A percentile compares a stretch with the other conserved stretches of the same genome.
phyloP scores from a whole-genome alignment of 23 tunicate genomes.

The Trididemnum nubilum region DNA sequence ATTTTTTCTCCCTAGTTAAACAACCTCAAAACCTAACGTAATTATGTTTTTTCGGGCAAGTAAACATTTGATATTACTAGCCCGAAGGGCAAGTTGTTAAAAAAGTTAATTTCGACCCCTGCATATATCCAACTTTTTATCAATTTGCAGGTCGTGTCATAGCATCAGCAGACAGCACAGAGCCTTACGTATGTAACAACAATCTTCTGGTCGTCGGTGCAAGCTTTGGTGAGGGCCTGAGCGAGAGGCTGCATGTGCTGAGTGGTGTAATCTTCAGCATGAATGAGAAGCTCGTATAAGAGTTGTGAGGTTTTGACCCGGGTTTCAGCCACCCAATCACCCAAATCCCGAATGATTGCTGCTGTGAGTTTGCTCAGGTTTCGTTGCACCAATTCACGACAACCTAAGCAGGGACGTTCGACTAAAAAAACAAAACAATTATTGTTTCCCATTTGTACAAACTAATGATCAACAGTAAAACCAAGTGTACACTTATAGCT shows the following conservation, averaged over 20 bases:
- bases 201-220: constrained; percentile 58
- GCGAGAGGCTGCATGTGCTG: constrained; percentile 95
- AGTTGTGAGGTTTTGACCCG: constrained; percentile 82
- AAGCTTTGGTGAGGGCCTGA: constrained; percentile 80
- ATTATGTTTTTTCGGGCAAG: no score
- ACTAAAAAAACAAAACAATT: constrained; percentile 29
- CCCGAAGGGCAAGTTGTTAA: no score
- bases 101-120: no score
- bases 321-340: constrained; percentile 92
- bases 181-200: constrained; percentile 67
- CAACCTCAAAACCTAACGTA: no score
- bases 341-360: constrained; percentile 76
- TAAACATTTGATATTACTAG: no score
- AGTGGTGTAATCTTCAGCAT: constrained; percentile 92
- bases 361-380: constrained; percentile 83
- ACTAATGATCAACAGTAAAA: no score
- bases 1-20: no score
- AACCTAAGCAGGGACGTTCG: constrained; percentile 84
- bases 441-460: no score
- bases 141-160: no score
- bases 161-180: no score
- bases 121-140: no score
- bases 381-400: constrained; percentile 91
- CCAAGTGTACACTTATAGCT: no score
- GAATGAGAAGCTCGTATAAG: constrained; percentile 64